phyloP scores from a whole-genome alignment of 37 sponge, comb jelly and placozoan species.

The Spongia lamella region DNA sequence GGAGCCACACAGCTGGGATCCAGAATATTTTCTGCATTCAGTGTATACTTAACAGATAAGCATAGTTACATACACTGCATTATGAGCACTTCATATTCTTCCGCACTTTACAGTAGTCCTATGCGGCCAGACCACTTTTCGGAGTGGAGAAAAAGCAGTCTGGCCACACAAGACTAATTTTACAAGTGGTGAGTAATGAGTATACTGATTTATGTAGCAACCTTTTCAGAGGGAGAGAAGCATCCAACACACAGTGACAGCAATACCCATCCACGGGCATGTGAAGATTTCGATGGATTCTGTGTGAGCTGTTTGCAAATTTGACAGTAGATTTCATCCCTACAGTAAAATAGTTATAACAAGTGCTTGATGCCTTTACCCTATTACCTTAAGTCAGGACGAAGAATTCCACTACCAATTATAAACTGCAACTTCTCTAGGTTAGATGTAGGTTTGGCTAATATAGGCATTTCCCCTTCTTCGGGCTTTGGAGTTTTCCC shows the following conservation, averaged over 20 bases:
- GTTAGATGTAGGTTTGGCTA: slow-evolving; percentile 68
- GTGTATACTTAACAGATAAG: too few species aligned
- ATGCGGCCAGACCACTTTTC: too few species aligned
- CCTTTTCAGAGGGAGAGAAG: slow-evolving; percentile 81
- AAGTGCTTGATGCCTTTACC: too few species aligned
- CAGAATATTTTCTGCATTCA: too few species aligned
- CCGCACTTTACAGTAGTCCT: too few species aligned
- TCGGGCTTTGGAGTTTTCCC: too few species aligned
- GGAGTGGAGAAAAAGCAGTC: neutral
- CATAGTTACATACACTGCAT: too few species aligned
- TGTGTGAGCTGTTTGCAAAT: slow-evolving; percentile 93
- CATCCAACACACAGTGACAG: slow-evolving; percentile 95
- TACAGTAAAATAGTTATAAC: neutral
- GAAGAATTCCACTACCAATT: slow-evolving; percentile 89
- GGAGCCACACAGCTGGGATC: too few species aligned
- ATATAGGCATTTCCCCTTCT: too few species aligned
- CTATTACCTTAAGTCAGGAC: slow-evolving; percentile 67
- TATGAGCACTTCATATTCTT: too few species aligned
- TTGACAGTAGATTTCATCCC: slow-evolving; percentile 96
- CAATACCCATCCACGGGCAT: slow-evolving; percentile 94
- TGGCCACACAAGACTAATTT: neutral
- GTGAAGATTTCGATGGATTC: slow-evolving; percentile 89
- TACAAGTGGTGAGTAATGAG: neutral
- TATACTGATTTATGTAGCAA: neutral
- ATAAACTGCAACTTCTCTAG: slow-evolving; percentile 95